These are phyloP conservation scores for Leguminivora glycinivorella DNA, from an alignment of 1,140 invertebrate genomes.

Conservation along the genomic window DNA sequence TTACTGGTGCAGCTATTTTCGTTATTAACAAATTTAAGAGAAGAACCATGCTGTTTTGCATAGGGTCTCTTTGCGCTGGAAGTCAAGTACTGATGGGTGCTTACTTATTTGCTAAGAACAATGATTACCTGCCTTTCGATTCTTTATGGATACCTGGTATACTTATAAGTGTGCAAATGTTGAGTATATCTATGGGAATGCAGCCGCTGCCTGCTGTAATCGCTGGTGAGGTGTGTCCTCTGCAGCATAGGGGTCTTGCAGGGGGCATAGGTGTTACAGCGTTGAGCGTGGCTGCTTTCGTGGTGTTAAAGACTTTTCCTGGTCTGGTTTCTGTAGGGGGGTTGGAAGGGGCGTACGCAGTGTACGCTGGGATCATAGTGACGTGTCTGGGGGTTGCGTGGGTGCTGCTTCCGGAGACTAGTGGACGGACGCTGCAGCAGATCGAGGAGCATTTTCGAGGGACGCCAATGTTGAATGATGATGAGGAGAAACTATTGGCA, in stretches of 20 bases:
- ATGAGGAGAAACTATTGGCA: background rate
- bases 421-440: background rate
- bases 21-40: conserved; percentile 58
- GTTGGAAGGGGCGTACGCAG: background rate
- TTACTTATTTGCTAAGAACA: conserved; percentile 45
- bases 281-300: conserved; percentile 47
- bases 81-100: conserved; percentile 43
- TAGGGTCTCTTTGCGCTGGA: conserved; percentile 41
- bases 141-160: conserved; percentile 54
- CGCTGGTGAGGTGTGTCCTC: conserved; percentile 58
- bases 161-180: conserved; percentile 54
- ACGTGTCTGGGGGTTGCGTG: background rate
- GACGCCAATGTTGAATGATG: background rate
- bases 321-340: background rate
- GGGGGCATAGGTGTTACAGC: conserved; percentile 52
- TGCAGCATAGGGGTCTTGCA: conserved; percentile 53
- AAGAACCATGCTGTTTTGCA: conserved; percentile 51
- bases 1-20: conserved; percentile 56
- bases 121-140: conserved; percentile 43
- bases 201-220: conserved; percentile 59
- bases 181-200: conserved; percentile 55
- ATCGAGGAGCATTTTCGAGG: background rate
- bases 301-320: conserved; percentile 37
- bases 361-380: background rate
- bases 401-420: conserved; percentile 1